Percentiles rank a stretch among this genome's conserved stretches.
Conservation (phyloP, 1,140 invertebrate species). For the Polypedilum vanderplanki region DNA sequence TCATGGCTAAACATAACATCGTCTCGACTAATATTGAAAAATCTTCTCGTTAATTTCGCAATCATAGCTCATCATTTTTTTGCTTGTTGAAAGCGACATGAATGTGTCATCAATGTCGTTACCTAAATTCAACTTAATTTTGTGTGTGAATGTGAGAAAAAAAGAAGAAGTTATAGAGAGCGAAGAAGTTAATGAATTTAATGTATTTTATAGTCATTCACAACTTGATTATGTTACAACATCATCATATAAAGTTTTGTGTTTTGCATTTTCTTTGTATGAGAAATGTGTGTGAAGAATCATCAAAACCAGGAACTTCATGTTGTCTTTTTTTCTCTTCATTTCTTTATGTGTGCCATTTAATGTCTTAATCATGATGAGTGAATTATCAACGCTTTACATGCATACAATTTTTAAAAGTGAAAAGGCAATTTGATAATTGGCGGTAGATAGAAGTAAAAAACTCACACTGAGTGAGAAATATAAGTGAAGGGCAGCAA, state of each 20-base stretch:
- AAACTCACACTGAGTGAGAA: too few species aligned
- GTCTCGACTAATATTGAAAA: too few species aligned
- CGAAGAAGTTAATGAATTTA: too few species aligned
- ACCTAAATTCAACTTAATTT: background rate
- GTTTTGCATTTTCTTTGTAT: background rate
- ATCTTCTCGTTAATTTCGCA: too few species aligned
- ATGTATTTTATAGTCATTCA: background rate
- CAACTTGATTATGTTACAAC: background rate
- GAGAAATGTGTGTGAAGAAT: too few species aligned
- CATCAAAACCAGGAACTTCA: constrained; percentile 5
- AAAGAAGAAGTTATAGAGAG: background rate
- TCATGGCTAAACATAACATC: too few species aligned
- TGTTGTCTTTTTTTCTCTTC: constrained; percentile 4
- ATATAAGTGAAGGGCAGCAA: too few species aligned
- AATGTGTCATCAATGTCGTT: background rate
- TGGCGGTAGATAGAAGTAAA: too few species aligned
- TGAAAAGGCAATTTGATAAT: too few species aligned
- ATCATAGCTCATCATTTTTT: too few species aligned
- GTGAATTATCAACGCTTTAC: constrained; percentile 8
- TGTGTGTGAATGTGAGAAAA: background rate
- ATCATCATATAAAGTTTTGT: background rate
- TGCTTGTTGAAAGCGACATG: background rate
- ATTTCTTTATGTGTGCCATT: background rate
- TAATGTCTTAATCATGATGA: constrained; percentile 18
- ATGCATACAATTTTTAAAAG: too few species aligned